Evolutionary conservation across 2,888 invertebrate genomes (phyloP).

Genomic region (Dioctria rufipes): DNA sequence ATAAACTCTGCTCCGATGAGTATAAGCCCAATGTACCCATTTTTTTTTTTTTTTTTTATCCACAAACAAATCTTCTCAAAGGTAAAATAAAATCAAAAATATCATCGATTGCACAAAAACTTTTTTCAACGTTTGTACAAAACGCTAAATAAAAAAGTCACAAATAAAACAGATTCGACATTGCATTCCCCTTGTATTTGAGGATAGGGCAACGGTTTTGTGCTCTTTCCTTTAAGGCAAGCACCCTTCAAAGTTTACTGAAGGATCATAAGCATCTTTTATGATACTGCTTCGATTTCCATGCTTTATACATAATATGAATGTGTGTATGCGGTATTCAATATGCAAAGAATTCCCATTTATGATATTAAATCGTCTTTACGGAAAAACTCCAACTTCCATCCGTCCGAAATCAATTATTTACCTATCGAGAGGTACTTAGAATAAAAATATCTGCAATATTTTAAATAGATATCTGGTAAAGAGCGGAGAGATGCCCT

Average conservation of each 20-base stretch:
- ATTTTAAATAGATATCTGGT: background rate
- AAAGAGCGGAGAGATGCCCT: background rate
- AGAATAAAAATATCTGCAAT: slow-evolving; percentile 25
- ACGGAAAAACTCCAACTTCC: background rate
- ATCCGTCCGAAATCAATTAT: slow-evolving; percentile 39
- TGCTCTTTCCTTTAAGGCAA: slow-evolving; percentile 32
- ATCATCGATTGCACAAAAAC: slow-evolving; percentile 7
- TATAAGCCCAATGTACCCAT: slow-evolving; percentile 1
- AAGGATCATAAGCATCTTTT: slow-evolving; percentile 31
- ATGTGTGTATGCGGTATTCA: background rate
- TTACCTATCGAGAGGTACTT: slow-evolving; percentile 1
- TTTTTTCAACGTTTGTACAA: slow-evolving; percentile 24
- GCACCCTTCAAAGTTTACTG: slow-evolving; percentile 41
- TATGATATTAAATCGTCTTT: slow-evolving; percentile 42
- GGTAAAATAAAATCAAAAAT: slow-evolving; percentile 19
- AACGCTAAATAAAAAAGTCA: slow-evolving; percentile 16
- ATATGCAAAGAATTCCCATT: slow-evolving; percentile 18
- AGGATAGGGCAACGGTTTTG: slow-evolving; percentile 20
- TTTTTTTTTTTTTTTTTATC: background rate
- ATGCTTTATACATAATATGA: background rate
- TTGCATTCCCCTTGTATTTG: slow-evolving; percentile 17
- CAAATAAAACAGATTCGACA: slow-evolving; percentile 41
- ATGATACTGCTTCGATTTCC: slow-evolving; percentile 2
- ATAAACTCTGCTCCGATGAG: slow-evolving; percentile 10
- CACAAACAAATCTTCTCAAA: slow-evolving; percentile 18